phyloP scores from a whole-genome alignment of 2,797 vertebrate genomes.

The Leucoraja ocellata region DNA sequence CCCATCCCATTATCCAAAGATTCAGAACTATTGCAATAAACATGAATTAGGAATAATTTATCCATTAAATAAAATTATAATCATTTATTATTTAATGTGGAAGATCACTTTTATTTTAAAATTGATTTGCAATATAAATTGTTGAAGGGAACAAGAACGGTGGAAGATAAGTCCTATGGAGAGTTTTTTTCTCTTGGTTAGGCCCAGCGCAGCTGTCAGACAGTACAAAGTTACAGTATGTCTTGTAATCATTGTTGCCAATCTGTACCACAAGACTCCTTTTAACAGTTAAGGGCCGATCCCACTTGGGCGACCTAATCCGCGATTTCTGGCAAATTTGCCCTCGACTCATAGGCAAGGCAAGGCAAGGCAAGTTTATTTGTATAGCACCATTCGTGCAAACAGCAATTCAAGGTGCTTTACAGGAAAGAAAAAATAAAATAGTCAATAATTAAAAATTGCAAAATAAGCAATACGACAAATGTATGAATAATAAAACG shows the following conservation, averaged over 20 bases:
- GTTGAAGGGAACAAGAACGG: not conserved
- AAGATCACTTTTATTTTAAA: not conserved
- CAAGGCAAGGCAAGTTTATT: no score
- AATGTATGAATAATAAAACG: no score
- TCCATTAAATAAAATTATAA: not conserved
- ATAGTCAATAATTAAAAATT: no score
- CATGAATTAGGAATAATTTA: not conserved
- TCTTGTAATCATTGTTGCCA: not conserved
- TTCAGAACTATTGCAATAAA: not conserved
- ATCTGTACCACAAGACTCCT: not conserved
- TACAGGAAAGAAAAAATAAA: no score
- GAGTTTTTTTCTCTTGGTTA: not conserved
- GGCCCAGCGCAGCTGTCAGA: not conserved
- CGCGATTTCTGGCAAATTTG: no score
- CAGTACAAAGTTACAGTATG: not conserved
- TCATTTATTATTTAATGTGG: not conserved
- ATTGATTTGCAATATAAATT: not conserved
- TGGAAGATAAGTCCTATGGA: not conserved
- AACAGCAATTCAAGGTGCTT: no score
- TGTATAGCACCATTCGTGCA: no score
- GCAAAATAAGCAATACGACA: no score
- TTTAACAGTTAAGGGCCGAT: not conserved
- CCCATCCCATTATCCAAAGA: not conserved
- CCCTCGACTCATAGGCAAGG: no score
- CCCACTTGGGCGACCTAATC: no score